phyloP scores from a whole-genome alignment of 2,888 invertebrate species.

The Ennomos quercinarius region DNA sequence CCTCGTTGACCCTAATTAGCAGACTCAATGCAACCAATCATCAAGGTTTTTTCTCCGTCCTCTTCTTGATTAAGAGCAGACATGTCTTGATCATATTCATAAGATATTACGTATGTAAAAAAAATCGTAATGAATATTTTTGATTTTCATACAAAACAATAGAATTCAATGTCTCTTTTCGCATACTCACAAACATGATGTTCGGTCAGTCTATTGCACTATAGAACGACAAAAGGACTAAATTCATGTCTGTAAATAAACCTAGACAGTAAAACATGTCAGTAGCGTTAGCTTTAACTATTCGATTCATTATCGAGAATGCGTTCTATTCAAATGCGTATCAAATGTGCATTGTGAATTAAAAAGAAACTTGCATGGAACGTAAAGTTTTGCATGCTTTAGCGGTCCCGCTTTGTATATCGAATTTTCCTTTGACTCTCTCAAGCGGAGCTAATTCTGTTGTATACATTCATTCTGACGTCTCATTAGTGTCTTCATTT shows the following conservation, averaged over 20 bases:
- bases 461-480: conserved; percentile 56
- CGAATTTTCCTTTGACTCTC: conserved; percentile 49
- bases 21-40: conserved; percentile 44
- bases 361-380: conserved; percentile 22
- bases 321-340: not conserved
- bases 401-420: conserved; percentile 35
- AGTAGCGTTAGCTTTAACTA: conserved; percentile 56
- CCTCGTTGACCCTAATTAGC: conserved; percentile 15
- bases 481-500: conserved; percentile 75
- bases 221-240: conserved; percentile 59
- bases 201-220: conserved; percentile 53
- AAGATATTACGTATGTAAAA: too few species aligned
- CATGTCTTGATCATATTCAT: conserved; percentile 50
- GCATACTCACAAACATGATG: conserved; percentile 56
- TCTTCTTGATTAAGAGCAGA: conserved; percentile 61
- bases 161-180: conserved; percentile 9
- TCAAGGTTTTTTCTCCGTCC: conserved; percentile 51
- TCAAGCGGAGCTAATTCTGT: conserved; percentile 61
- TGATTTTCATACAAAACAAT: conserved; percentile 30
- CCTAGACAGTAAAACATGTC: conserved; percentile 69
- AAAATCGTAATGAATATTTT: conserved; percentile 24
- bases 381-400: conserved; percentile 30
- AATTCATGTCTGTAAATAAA: conserved; percentile 60
- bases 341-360: not conserved
- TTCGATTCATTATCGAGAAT: conserved; percentile 33